Evolutionary conservation across 2,888 invertebrate species (phyloP).

Genomic region (Lepidonotus clava): DNA sequence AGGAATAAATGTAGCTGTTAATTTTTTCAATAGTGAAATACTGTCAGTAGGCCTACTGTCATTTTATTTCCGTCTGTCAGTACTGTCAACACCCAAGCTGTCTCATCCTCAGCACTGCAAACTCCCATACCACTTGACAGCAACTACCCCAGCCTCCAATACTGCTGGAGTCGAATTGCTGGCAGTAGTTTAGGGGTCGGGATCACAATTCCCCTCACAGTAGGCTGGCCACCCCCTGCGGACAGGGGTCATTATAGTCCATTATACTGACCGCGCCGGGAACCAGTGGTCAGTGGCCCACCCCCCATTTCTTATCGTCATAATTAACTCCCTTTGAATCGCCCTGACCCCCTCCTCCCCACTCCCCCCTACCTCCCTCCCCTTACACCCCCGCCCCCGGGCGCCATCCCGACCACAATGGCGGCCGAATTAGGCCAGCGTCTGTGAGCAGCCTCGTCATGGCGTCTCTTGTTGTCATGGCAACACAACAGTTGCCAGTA

Average conservation of each 20-base stretch:
- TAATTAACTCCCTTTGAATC: slow-evolving; percentile 10
- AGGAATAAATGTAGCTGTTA: no score
- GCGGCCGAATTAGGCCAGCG: slow-evolving; percentile 36
- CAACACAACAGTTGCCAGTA: slow-evolving; percentile 27
- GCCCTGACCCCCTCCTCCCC: neutral
- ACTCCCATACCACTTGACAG: no score
- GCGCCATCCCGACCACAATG: neutral
- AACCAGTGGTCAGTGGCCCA: neutral
- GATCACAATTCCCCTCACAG: slow-evolving; percentile 42
- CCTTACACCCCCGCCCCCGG: neutral
- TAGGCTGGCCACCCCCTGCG: neutral
- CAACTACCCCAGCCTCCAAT: no score
- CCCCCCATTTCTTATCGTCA: slow-evolving; percentile 23
- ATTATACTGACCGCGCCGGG: slow-evolving; percentile 28
- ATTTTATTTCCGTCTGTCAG: no score
- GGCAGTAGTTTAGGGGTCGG: slow-evolving; percentile 11
- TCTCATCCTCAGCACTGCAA: no score
- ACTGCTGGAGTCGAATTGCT: no score
- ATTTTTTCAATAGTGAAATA: no score
- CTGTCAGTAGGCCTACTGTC: no score
- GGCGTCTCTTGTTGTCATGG: slow-evolving; percentile 33
- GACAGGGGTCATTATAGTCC: neutral
- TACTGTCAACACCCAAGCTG: no score
- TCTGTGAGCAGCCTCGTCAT: slow-evolving; percentile 1
- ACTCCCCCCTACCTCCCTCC: neutral